A percentile compares a stretch with the other conserved stretches of the same genome.
These are phyloP conservation scores for Chionis minor DNA, from an alignment of 2,113 vertebrate species.

Conservation along the genomic window DNA sequence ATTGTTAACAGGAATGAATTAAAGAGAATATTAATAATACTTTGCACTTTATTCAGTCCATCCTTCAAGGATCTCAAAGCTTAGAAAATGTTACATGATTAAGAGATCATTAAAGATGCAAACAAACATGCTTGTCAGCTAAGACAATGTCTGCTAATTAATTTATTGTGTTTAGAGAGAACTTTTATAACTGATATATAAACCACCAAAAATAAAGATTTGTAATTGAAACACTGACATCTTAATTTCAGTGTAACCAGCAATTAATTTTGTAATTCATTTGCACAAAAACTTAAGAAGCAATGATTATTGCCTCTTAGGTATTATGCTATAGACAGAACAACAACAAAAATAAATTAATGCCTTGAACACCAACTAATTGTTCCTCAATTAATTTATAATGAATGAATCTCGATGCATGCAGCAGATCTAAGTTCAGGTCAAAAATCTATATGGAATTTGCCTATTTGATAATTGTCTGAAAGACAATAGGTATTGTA, in stretches of 20 bases:
- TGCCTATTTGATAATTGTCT: not conserved
- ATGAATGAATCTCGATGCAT: not conserved
- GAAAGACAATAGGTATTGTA: not conserved
- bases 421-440: not conserved
- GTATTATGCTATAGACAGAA: not conserved
- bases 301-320: not conserved
- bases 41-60: not conserved
- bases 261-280: conserved; percentile 40
- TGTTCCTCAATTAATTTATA: not conserved
- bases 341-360: not conserved
- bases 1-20: not conserved
- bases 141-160: conserved; percentile 36
- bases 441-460: not conserved
- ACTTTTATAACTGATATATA: conserved; percentile 21
- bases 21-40: not conserved
- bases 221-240: conserved; percentile 20
- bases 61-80: conserved; percentile 8
- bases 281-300: conserved; percentile 30
- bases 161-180: conserved; percentile 27
- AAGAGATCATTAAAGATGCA: conserved; percentile 39
- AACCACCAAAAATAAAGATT: not conserved
- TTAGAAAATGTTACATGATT: conserved; percentile 18
- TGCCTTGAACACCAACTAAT: not conserved
- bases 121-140: conserved; percentile 38
- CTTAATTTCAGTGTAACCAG: conserved; percentile 24